Base-by-base conservation (phyloP, 1,140 invertebrate genomes). In the Asobara japonica region DNA sequence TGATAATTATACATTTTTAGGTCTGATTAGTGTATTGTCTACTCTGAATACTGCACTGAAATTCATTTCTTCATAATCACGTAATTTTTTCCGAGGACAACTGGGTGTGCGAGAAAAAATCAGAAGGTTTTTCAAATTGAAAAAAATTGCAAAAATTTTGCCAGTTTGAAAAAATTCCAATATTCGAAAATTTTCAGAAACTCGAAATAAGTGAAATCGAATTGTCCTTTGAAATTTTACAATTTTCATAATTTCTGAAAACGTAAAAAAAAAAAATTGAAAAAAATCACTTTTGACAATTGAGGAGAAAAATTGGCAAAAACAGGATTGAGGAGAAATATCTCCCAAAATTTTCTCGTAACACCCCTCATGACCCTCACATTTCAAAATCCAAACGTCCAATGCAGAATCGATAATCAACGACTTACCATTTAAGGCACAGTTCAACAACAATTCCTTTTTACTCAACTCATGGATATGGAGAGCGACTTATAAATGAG, bases 361-460 rank as follows among this genome's bases (percentile, higher is more conserved):
- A 16, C 41, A 45, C 41, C 41, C n/a, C 41, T 2, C 41, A 16
- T n/a, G n/a, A n/a, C n/a, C n/a, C n/a, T n/a, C n/a, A n/a, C n/a
- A n/a, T n/a, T n/a, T n/a, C n/a, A n/a, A n/a, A n/a, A n/a, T n/a
- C n/a, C n/a, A n/a, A n/a, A n/a, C n/a, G n/a, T n/a, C n/a, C n/a
- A 45, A 45, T 18, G 5, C 7, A 18, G n/a, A 45, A 45, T 16
- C 13, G 7, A 25, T 18, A 27, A 56, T 56, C 51, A 56, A 25
- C 22, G 8, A 56, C 25, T 56, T 22, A 56, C 51, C 51, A 56
- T 6, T 56, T 56, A 56, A 56, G 51, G 51, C 51, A 56, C 51
- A 56, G 10, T 56, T 56, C 18, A 13, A 25, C 51, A 56, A 56
- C 51, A 56, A 56, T 56, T 56, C 51, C 51, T 25, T 10, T 56